A percentile compares a stretch with the other conserved stretches of the same genome.
Conservation (phyloP, 2,113 vertebrate species). For the Alosa alosa region DNA sequence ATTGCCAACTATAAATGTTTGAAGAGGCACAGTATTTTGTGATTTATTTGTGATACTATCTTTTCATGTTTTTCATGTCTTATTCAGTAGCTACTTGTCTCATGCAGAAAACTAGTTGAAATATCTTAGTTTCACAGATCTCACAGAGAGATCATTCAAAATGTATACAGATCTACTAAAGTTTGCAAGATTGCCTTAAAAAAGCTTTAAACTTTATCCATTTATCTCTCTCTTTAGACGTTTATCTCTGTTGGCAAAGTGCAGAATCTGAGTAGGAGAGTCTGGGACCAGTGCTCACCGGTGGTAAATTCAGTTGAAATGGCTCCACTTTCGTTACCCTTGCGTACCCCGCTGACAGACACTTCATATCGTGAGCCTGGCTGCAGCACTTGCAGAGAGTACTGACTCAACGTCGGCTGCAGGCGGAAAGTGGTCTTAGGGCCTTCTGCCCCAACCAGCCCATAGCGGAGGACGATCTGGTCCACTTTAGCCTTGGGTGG, state of each 20-base stretch:
- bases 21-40: background rate
- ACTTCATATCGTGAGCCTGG: conserved; percentile 86
- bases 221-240: background rate
- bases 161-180: background rate
- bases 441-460: conserved; percentile 79
- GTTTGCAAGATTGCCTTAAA: background rate
- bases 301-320: conserved; percentile 84
- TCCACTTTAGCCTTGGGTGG: conserved; percentile 89
- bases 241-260: background rate
- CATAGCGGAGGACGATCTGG: conserved; percentile 87
- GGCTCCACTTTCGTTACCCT: conserved; percentile 81
- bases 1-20: background rate
- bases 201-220: background rate
- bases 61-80: background rate
- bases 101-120: background rate
- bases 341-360: conserved; percentile 80
- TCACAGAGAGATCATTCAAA: background rate
- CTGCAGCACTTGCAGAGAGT: conserved; percentile 90
- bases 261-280: background rate
- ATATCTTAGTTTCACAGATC: background rate
- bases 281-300: conserved; percentile 71
- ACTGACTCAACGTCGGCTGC: conserved; percentile 92
- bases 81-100: background rate
- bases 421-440: conserved; percentile 89
- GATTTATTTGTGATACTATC: background rate